phyloP scores from a whole-genome alignment of 2,113 vertebrate species.

The Eupsittula cactorum region DNA sequence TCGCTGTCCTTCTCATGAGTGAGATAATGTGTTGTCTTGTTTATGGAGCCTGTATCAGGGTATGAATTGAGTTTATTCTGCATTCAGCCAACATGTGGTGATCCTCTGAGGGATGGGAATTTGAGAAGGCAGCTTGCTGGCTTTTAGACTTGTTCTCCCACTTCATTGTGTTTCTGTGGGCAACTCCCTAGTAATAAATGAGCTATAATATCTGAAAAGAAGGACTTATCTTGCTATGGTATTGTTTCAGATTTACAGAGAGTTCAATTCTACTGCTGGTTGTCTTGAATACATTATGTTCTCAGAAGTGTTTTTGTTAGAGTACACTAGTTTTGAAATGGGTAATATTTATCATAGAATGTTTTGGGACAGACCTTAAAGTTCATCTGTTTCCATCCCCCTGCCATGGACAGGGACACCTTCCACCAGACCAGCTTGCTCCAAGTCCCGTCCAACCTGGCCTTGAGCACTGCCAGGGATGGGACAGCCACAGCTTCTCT shows the following conservation, averaged over 20 bases:
- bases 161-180: slow-evolving; percentile 47
- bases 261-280: neutral
- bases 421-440: neutral
- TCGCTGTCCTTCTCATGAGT: neutral
- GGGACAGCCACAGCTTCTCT: neutral
- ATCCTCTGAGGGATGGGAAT: neutral
- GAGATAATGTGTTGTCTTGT: neutral
- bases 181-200: slow-evolving; percentile 19
- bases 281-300: neutral
- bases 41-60: neutral
- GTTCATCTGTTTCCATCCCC: neutral
- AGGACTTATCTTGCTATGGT: neutral
- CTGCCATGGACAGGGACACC: neutral
- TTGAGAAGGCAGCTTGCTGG: slow-evolving; percentile 4
- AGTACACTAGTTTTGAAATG: neutral
- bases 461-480: neutral
- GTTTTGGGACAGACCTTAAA: neutral
- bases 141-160: slow-evolving; percentile 41
- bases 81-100: neutral
- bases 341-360: neutral
- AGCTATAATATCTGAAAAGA: neutral
- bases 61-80: neutral
- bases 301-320: neutral
- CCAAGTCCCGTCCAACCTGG: fast-evolving
- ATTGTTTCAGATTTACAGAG: neutral